Conservation (phyloP, 2,888 invertebrate genomes). For the Netelia fuscicornis region DNA sequence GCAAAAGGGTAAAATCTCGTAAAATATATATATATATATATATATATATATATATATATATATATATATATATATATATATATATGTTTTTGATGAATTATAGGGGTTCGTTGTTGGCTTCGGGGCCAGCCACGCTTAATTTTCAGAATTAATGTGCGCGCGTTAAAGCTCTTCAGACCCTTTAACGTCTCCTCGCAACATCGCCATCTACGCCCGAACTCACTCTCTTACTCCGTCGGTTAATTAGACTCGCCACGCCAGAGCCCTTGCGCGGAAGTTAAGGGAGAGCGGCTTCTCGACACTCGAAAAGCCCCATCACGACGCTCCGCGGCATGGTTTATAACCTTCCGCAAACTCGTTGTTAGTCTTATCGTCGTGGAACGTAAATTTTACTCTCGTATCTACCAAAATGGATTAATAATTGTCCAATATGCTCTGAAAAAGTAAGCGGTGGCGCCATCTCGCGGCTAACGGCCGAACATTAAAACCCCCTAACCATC, state of each 20-base stretch:
- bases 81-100: constrained; percentile 60
- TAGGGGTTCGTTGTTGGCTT: constrained; percentile 64
- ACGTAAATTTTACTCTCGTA: constrained; percentile 46
- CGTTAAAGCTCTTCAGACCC: constrained; percentile 38
- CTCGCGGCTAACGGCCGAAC: not conserved
- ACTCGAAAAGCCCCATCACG: constrained; percentile 40
- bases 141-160: constrained; percentile 70
- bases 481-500: not conserved
- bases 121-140: constrained; percentile 70
- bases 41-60: constrained; percentile 16
- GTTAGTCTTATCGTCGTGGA: constrained; percentile 35
- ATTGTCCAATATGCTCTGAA: constrained; percentile 52
- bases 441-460: constrained; percentile 6
- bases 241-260: constrained; percentile 63
- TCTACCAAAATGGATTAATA: constrained; percentile 49
- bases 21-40: constrained; percentile 20
- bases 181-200: constrained; percentile 55
- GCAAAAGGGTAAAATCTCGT: constrained; percentile 53
- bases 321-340: constrained; percentile 43
- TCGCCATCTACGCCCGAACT: constrained; percentile 31
- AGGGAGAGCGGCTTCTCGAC: constrained; percentile 36
- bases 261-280: constrained; percentile 49
- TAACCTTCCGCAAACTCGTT: constrained; percentile 56
- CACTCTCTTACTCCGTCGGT: constrained; percentile 48
- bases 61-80: constrained; percentile 22